Percentiles rank a stretch among this genome's conserved stretches.
These are phyloP conservation scores for Coturnix japonica DNA, from an alignment of 2,113 vertebrate genomes.

Conservation along the genomic window DNA sequence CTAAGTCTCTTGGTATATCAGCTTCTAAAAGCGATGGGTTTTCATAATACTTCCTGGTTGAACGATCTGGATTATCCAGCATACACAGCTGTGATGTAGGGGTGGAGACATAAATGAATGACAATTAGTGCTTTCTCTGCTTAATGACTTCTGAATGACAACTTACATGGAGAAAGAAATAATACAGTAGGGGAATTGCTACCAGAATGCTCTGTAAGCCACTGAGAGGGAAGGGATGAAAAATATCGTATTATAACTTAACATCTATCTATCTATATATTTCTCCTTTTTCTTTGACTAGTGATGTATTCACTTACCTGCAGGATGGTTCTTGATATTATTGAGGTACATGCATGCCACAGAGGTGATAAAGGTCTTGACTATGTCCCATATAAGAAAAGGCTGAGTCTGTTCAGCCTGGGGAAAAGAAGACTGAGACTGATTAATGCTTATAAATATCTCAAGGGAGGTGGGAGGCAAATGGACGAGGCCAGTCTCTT, in stretches of 20 bases:
- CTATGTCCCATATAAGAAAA: too few species aligned
- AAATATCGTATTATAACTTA: background rate
- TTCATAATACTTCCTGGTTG: background rate
- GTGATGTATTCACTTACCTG: background rate
- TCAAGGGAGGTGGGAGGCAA: too few species aligned
- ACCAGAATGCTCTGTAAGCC: background rate
- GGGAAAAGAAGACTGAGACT: too few species aligned
- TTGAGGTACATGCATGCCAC: background rate
- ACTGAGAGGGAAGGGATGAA: background rate
- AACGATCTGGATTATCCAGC: background rate
- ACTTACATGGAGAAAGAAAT: background rate
- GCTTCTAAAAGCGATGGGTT: background rate
- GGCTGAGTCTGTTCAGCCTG: too few species aligned
- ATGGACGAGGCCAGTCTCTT: too few species aligned
- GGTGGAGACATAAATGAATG: background rate
- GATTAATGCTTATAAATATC: too few species aligned
- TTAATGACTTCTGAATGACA: background rate
- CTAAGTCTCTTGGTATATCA: background rate
- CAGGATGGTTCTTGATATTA: background rate
- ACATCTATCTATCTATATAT: fast-evolving
- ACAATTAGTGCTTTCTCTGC: too few species aligned
- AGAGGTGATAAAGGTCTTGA: too few species aligned
- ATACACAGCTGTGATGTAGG: background rate
- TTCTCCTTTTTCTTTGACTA: background rate
- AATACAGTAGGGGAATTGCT: background rate